Base-by-base conservation (phyloP, 2,888 invertebrate species). In the Platypus cylindrus region DNA sequence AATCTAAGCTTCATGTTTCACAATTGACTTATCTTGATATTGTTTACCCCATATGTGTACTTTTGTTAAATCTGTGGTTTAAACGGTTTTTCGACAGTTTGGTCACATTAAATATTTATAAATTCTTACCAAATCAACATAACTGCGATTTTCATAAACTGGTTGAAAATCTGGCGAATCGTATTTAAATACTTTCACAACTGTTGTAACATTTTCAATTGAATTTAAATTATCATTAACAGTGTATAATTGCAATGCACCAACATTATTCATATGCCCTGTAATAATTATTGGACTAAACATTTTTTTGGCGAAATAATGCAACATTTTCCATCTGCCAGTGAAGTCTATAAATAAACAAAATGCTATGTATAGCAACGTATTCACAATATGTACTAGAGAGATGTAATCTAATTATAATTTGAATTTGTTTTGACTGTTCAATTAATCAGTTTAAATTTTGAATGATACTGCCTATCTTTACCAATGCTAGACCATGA, bases 401-500 rank as follows among this genome's bases (percentile, higher is more conserved):
- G n/a, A n/a, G n/a, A n/a, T n/a, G n/a, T n/a, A n/a, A n/a, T n/a
- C n/a, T n/a, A n/a, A n/a, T n/a, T n/a, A n/a, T n/a, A n/a, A n/a
- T n/a, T n/a, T n/a, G n/a, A n/a, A n/a, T n/a, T n/a, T n/a, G n/a
- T n/a, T n/a, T n/a, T n/a, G n/a, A n/a, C n/a, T n/a, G n/a, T n/a
- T n/a, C n/a, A n/a, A n/a, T n/a, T n/a, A n/a, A n/a, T n/a, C n/a
- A n/a, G n/a, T n/a, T n/a, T n/a, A n/a, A n/a, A n/a, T n/a, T n/a
- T n/a, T n/a, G n/a, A n/a, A n/a, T n/a, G n/a, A n/a, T n/a, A n/a
- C n/a, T n/a, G n/a, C n/a, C n/a, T n/a, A n/a, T n/a, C n/a, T 44
- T n/a, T 54, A 73, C 86, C 87, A 44, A 94, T 84, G 17, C 87
- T 75, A 3, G 91, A 78, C 97, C 97, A 97, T 0, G 93, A 85